Percentiles rank a stretch among this genome's conserved stretches.
Evolutionary conservation across 2,113 vertebrate genomes (phyloP).

Genomic region (Lathamus discolor): DNA sequence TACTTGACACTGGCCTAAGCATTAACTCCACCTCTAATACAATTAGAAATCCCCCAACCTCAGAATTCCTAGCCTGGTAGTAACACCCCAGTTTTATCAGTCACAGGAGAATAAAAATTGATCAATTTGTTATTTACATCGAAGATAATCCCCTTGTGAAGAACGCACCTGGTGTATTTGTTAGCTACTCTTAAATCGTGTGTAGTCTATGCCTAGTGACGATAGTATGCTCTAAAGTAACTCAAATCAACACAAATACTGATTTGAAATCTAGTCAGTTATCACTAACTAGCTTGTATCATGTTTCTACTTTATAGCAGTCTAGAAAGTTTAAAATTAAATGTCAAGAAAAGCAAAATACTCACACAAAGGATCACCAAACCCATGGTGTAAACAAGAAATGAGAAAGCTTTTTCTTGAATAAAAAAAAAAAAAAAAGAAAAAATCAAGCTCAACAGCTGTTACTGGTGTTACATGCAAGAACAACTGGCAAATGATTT

Average conservation of each 20-base stretch:
- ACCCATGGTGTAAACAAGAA: not conserved
- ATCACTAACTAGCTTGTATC: not conserved
- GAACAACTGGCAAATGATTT: slow-evolving; percentile 23
- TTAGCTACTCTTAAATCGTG: not conserved
- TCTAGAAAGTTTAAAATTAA: not conserved
- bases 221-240: not conserved
- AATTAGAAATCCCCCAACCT: not conserved
- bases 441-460: not conserved
- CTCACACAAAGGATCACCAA: not conserved
- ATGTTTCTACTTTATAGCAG: not conserved
- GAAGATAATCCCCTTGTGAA: not conserved
- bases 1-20: not conserved
- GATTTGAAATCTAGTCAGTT: not conserved
- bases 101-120: not conserved
- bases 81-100: not conserved
- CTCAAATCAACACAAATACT: not conserved
- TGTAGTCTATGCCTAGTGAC: not conserved
- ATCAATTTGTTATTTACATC: not conserved
- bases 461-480: not conserved
- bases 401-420: not conserved
- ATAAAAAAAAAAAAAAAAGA: not conserved
- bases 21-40: not conserved
- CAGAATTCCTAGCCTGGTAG: not conserved
- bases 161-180: not conserved
- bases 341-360: not conserved